These are phyloP conservation scores for Drosophila formosana DNA, from an alignment of 2,888 invertebrate species.

Conservation along the genomic window DNA sequence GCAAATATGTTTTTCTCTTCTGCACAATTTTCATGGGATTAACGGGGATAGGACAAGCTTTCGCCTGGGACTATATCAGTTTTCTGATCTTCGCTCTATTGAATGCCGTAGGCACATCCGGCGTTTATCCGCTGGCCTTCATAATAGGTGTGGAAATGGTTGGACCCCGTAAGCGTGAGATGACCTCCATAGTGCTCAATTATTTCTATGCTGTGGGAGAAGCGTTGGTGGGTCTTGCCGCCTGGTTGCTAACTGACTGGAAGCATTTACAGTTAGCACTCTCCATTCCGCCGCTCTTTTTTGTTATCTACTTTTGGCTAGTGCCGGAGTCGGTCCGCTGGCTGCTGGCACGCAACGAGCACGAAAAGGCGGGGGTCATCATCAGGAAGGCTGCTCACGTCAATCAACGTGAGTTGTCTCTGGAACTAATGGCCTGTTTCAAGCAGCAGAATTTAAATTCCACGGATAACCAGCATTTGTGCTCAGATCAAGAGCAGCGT, in stretches of 20 bases:
- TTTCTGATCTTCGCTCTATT: constrained; percentile 87
- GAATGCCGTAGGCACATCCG: constrained; percentile 88
- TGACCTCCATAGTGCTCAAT: constrained; percentile 88
- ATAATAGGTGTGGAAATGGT: constrained; percentile 89
- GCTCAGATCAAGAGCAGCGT: constrained; percentile 34
- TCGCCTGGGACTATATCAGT: constrained; percentile 86
- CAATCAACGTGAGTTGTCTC: constrained; percentile 86
- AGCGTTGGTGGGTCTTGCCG: constrained; percentile 87
- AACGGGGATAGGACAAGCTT: constrained; percentile 87
- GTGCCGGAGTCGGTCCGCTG: constrained; percentile 89
- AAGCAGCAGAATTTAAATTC: constrained; percentile 71
- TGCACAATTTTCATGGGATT: constrained; percentile 87
- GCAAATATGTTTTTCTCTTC: constrained; percentile 87
- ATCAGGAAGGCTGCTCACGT: constrained; percentile 87
- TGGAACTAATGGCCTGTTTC: constrained; percentile 85
- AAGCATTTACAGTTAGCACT: constrained; percentile 87
- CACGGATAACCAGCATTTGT: constrained; percentile 15
- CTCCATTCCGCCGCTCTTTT: constrained; percentile 87
- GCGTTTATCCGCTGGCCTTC: constrained; percentile 88
- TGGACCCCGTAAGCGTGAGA: constrained; percentile 87
- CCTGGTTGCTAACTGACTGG: constrained; percentile 88
- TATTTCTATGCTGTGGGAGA: constrained; percentile 89
- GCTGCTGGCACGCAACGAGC: constrained; percentile 87
- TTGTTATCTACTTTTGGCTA: constrained; percentile 87
- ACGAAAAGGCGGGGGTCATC: constrained; percentile 86